Base-by-base conservation (phyloP, 2,888 invertebrate species). In the Hypena proboscidalis region DNA sequence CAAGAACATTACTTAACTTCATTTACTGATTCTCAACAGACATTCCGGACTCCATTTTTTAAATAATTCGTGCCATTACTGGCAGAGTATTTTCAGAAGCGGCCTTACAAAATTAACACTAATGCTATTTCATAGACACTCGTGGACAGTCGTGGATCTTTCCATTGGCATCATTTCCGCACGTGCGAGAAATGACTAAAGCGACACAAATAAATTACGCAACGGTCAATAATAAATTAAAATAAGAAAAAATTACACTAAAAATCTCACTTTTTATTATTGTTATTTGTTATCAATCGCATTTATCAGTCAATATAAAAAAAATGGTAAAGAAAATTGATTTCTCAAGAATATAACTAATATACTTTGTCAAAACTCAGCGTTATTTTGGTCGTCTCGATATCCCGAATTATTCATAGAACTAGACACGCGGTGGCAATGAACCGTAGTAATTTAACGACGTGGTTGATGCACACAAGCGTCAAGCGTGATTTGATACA, bases 381-480 rank as follows among this genome's bases (percentile, higher is more conserved):
- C 22, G 33, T 22, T 33, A 33, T 33, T 34, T 22, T 15, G 19
- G 23, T 25, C 23, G 33, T 15, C 14, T 34, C 14, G 33, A 15
- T 15, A n/a, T n/a, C n/a, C n/a, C n/a, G n/a, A n/a, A 23, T 22
- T 14, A 17, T 9, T 10, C 26, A 19, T 19, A 8, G 29, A 17
- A 5, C 36, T 33, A 37, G 36, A 49, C 25, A 15, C 13, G 23
- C 27, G 15, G 32, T 32, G 29, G 27, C n/a, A 33, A 30, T 25
- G 33, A 19, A 46, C 21, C 15, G 23, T 3, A n/a, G 6, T 14
- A 7, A 26, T 11, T 3, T 14, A 7, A 26, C 7, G 26, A 26
- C 14, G 14, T 14, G 26, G 7, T 14, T 5, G 26, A n/a, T 26
- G 26, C 26, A 26, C 7, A 14, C 26, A n/a, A 21, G n/a, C 26